Conservation (phyloP, 2,888 invertebrate genomes). For the Tillus elongatus region DNA sequence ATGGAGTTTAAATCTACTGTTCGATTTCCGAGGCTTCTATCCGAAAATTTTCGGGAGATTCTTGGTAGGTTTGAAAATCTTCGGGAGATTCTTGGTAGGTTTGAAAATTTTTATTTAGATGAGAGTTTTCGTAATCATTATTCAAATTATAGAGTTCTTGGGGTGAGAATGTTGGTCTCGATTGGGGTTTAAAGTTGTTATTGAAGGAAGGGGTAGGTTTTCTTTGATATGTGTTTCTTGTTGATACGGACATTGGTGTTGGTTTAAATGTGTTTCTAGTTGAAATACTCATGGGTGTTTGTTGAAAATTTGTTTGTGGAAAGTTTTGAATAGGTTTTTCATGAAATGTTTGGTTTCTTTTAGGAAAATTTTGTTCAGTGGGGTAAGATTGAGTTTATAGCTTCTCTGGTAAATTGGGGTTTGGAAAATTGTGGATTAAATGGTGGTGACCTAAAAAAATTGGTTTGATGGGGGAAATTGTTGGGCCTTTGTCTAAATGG, state of each 20-base stretch:
- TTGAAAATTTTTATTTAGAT: not conserved
- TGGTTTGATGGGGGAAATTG: not conserved
- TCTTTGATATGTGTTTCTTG: slow-evolving; percentile 4
- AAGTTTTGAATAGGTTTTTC: not conserved
- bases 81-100: too few species aligned
- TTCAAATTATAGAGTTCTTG: slow-evolving; percentile 11
- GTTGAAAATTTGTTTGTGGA: slow-evolving; percentile 1
- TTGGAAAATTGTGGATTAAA: too few species aligned
- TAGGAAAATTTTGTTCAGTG: not conserved
- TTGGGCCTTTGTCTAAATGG: not conserved
- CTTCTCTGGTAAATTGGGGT: too few species aligned
- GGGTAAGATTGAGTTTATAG: slow-evolving; percentile 1
- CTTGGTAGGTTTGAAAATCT: too few species aligned
- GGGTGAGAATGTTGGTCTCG: slow-evolving; percentile 3
- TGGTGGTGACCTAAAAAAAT: not conserved
- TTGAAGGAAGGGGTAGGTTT: not conserved
- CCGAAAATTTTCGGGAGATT: slow-evolving; percentile 15
- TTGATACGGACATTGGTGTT: slow-evolving; percentile 11
- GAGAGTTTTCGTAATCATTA: slow-evolving; percentile 6
- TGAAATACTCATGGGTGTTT: slow-evolving; percentile 8
- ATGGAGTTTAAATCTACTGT: slow-evolving; percentile 14
- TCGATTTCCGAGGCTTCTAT: slow-evolving; percentile 12
- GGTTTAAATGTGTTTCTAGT: slow-evolving; percentile 10
- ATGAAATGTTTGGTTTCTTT: not conserved
- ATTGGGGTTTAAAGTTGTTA: too few species aligned